Evolutionary conservation across 2,113 vertebrate genomes (phyloP).

Genomic region (Anguilla japonica): DNA sequence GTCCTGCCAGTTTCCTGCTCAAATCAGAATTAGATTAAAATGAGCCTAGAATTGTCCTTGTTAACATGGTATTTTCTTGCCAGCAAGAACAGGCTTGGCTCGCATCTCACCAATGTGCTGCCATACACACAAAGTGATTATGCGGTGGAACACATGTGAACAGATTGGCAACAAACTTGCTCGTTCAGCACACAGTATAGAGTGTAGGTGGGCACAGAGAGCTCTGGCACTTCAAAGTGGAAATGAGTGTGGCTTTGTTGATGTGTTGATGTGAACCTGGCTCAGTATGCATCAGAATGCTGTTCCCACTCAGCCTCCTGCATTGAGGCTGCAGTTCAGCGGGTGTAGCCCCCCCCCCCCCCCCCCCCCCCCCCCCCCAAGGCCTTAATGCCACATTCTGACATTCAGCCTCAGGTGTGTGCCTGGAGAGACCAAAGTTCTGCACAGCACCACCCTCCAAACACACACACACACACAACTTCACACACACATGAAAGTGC

Average conservation of each 20-base stretch:
- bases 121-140: neutral
- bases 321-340: neutral
- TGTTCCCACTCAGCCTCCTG: neutral
- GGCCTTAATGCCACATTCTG: neutral
- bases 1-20: neutral
- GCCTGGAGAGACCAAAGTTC: neutral
- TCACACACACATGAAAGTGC: neutral
- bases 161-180: neutral
- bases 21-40: neutral
- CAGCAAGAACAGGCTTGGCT: neutral
- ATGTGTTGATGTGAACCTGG: constrained; percentile 3
- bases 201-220: neutral
- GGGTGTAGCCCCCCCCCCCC: neutral
- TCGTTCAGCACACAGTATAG: neutral
- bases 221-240: neutral
- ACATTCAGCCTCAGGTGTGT: neutral
- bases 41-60: neutral
- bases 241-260: neutral
- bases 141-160: neutral
- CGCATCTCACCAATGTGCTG: neutral
- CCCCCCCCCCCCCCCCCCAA: too few species aligned
- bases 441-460: neutral
- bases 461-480: neutral
- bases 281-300: neutral
- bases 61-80: neutral